Evolutionary conservation across 2,113 vertebrate species (phyloP).

Genomic region (Ranitomeya imitator): DNA sequence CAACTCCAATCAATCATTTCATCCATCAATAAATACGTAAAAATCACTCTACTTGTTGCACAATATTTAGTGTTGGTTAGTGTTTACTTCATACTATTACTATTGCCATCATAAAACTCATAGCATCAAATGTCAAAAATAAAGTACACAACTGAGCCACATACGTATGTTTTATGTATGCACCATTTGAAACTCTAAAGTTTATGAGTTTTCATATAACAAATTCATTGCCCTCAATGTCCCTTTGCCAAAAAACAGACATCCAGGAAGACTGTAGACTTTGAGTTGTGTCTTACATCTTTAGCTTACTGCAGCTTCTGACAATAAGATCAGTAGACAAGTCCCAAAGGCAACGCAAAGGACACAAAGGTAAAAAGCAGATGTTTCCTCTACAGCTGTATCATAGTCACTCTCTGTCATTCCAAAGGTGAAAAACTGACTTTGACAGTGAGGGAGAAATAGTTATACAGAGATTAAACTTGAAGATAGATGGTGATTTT

Average conservation of each 20-base stretch:
- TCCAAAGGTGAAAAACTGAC: background rate
- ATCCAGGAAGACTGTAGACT: background rate
- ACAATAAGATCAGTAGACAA: conserved; percentile 11
- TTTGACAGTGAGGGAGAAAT: background rate
- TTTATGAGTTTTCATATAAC: background rate
- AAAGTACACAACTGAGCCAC: background rate
- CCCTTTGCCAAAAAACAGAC: background rate
- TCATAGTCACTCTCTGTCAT: conserved; percentile 19
- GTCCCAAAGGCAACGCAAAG: background rate
- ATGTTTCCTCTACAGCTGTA: conserved; percentile 13
- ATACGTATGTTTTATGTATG: background rate
- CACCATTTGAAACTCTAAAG: conserved; percentile 1
- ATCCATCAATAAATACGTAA: no score
- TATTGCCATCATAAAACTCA: background rate
- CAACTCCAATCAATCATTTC: no score
- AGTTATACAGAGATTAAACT: background rate
- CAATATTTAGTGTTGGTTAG: background rate
- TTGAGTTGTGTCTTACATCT: background rate
- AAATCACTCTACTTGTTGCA: background rate
- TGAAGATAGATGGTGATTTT: background rate
- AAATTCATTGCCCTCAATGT: background rate
- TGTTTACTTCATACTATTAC: background rate
- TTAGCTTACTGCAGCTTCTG: background rate
- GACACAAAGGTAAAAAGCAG: conserved; percentile 24
- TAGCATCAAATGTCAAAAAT: background rate